phyloP scores from a whole-genome alignment of 2,113 vertebrate genomes.

The Notechis scutatus region DNA sequence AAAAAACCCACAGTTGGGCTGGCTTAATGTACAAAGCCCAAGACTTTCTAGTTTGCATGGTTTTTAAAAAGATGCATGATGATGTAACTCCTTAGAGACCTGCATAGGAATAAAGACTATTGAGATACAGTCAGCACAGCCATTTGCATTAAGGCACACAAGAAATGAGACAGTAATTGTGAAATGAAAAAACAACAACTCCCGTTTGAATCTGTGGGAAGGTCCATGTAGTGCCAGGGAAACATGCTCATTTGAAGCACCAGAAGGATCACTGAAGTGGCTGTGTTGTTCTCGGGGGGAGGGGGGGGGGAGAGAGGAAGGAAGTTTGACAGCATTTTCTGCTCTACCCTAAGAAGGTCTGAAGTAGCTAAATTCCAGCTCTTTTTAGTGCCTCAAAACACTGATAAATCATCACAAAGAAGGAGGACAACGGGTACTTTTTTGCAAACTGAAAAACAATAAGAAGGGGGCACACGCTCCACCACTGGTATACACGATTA shows the following conservation, averaged over 20 bases:
- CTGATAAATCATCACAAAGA: accelerated
- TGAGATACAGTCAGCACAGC: slow-evolving; percentile 82
- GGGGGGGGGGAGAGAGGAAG: neutral
- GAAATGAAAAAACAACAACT: slow-evolving; percentile 68
- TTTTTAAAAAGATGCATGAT: slow-evolving; percentile 27
- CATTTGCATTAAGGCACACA: slow-evolving; percentile 81
- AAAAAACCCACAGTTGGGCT: slow-evolving; percentile 44
- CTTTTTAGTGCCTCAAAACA: accelerated
- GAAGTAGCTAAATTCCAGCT: accelerated
- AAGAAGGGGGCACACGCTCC: neutral
- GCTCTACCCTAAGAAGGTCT: neutral
- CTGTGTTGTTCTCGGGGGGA: slow-evolving; percentile 40
- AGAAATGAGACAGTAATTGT: slow-evolving; percentile 87
- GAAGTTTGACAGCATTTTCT: neutral
- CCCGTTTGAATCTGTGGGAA: slow-evolving; percentile 75
- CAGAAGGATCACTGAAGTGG: slow-evolving; percentile 60
- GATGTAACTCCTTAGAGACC: slow-evolving; percentile 73
- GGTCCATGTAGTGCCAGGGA: slow-evolving; percentile 67
- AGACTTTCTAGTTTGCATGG: slow-evolving; percentile 59
- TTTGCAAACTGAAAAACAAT: neutral
- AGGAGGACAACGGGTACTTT: neutral
- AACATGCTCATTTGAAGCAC: slow-evolving; percentile 55
- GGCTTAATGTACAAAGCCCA: slow-evolving; percentile 71
- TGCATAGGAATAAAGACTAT: slow-evolving; percentile 81
- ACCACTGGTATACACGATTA: neutral